Base-by-base conservation (phyloP, 2,888 invertebrate genomes). In the Strigamia crassipes region DNA sequence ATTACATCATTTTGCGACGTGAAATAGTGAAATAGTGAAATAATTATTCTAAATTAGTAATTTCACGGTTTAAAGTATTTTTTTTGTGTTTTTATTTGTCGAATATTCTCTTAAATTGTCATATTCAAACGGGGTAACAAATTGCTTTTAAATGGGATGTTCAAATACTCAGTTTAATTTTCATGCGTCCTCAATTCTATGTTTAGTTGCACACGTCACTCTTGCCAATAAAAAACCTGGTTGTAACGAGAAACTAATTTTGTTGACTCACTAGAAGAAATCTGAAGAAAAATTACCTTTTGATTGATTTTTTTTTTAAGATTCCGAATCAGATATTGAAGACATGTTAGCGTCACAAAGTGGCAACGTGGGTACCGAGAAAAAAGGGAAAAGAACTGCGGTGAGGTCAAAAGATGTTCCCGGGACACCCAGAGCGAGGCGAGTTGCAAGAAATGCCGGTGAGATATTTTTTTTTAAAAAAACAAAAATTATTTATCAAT, bases 71-170 rank as follows among this genome's bases (percentile, higher is more conserved):
- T n/a, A n/a, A n/a, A n/a, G n/a, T n/a, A 4, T 38, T 38, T 2
- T 27, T 27, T 27, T 3, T 27, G 27, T 3, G n/a, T n/a, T n/a
- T n/a, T n/a, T n/a, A n/a, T n/a, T n/a, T n/a, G n/a, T n/a, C n/a
- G n/a, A 27, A 27, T 27, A 27, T 27, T 27, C 27, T 27, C 3
- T 27, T 27, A 27, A 1, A 3, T 27, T 2, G 1, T 27, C 3
- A 27, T 27, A 27, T 3, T 27, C 1, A 42, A 42, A 3, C n/a
- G 9, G 12, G 61, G 8, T n/a, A 61, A 21, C 61, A 10, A 61
- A 61, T 61, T 61, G 61, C 61, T 66, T 66, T 66, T 66, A 66
- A 66, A 66, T 66, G 61, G 8, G 13, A 2, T 12, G 61, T 66
- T 18, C 2, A 12, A 5, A 23, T 5, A 12, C 23, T 66, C 18